Percentiles rank a stretch among this genome's conserved stretches.
Conservation (phyloP, 2,888 invertebrate species). For the Cybosia mesomella region DNA sequence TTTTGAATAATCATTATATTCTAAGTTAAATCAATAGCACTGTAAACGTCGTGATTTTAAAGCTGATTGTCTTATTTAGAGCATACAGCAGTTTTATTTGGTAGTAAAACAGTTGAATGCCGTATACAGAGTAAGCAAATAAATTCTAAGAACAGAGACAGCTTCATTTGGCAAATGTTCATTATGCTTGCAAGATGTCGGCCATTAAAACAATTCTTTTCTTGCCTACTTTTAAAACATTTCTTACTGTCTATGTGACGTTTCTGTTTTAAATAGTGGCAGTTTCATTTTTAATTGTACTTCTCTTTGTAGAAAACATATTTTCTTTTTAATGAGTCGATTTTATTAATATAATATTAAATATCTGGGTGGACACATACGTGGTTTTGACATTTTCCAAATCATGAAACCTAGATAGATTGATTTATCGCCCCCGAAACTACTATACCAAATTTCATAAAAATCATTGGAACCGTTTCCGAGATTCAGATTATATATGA, state of each 20-base stretch:
- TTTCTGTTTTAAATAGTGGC: neutral
- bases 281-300: neutral
- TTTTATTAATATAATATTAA: too few species aligned
- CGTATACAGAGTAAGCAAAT: slow-evolving; percentile 23
- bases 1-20: too few species aligned
- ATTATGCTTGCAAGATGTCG: slow-evolving; percentile 36
- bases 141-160: slow-evolving; percentile 18
- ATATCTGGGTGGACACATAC: too few species aligned
- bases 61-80: neutral
- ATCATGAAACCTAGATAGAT: too few species aligned
- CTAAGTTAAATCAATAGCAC: neutral
- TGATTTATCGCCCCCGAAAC: too few species aligned
- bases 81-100: slow-evolving; percentile 10
- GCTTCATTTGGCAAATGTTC: slow-evolving; percentile 35
- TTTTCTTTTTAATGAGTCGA: too few species aligned
- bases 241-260: slow-evolving; percentile 17
- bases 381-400: too few species aligned
- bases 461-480: too few species aligned
- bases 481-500: too few species aligned
- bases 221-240: slow-evolving; percentile 1
- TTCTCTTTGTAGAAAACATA: too few species aligned
- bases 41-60: slow-evolving; percentile 8
- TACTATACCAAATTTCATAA: too few species aligned
- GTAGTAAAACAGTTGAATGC: slow-evolving; percentile 25
- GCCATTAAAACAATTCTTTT: slow-evolving; percentile 18